Conservation (phyloP, 2,797 vertebrate genomes). For the Amphiprion clarkii region DNA sequence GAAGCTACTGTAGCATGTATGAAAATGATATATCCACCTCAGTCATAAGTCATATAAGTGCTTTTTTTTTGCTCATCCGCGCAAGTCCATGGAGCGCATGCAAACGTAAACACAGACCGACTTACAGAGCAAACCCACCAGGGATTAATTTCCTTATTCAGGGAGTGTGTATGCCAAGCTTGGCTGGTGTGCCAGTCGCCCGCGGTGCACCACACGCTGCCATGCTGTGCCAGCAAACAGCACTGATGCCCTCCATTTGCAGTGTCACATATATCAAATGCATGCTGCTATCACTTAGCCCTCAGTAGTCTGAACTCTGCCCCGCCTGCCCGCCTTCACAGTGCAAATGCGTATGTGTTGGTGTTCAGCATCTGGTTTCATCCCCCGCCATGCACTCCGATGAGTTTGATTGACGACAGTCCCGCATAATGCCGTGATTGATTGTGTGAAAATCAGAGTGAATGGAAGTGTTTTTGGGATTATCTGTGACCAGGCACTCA, state of each 20-base stretch:
- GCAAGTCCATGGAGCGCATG: slow-evolving; percentile 22
- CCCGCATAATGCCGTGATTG: slow-evolving; percentile 63
- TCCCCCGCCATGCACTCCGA: slow-evolving; percentile 36
- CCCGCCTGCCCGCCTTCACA: slow-evolving; percentile 38
- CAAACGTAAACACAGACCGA: slow-evolving; percentile 42
- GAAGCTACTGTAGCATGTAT: not conserved
- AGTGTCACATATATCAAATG: slow-evolving; percentile 97
- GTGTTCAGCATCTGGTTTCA: slow-evolving; percentile 63
- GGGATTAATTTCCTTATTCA: slow-evolving; percentile 94
- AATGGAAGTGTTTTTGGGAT: slow-evolving; percentile 67
- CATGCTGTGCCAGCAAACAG: slow-evolving; percentile 96
- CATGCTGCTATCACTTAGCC: slow-evolving; percentile 89
- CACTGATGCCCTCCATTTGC: slow-evolving; percentile 97
- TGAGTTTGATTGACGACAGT: slow-evolving; percentile 65
- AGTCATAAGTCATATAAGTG: too few relatives aligned
- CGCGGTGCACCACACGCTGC: slow-evolving; percentile 94
- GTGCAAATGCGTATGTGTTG: slow-evolving; percentile 38
- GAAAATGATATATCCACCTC: slow-evolving; percentile 7
- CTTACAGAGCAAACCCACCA: slow-evolving; percentile 81
- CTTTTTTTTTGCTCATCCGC: slow-evolving; percentile 25
- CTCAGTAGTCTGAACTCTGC: slow-evolving; percentile 66
- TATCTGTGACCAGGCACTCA: slow-evolving; percentile 68
- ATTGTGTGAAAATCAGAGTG: slow-evolving; percentile 68
- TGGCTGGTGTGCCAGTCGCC: slow-evolving; percentile 92
- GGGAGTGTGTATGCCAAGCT: slow-evolving; percentile 87